Percentiles rank a stretch among this genome's conserved stretches.
phyloP scores from a whole-genome alignment of 2,888 invertebrate genomes.

The Hypsopygia costalis region DNA sequence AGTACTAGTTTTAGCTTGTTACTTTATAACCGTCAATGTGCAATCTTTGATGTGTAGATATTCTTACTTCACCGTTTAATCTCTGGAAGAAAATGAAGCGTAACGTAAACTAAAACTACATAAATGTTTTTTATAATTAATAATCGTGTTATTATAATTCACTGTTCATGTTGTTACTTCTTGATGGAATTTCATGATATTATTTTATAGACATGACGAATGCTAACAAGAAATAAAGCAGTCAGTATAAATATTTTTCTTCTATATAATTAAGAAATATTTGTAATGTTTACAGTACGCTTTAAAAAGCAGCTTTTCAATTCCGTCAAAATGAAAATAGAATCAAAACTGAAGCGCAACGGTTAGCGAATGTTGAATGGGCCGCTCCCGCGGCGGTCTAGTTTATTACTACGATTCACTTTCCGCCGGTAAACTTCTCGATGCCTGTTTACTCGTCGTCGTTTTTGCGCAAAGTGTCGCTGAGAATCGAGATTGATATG shows the following conservation, averaged over 20 bases:
- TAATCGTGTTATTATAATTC: neutral
- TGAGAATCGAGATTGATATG: constrained; percentile 1
- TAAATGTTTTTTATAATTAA: neutral
- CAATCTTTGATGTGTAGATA: neutral
- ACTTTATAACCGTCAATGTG: constrained; percentile 10
- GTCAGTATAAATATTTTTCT: too few relatives aligned
- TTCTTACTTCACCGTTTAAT: neutral
- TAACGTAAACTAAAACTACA: constrained; percentile 2
- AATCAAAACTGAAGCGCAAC: constrained; percentile 10
- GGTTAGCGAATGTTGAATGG: constrained; percentile 10
- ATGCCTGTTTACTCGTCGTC: constrained; percentile 8
- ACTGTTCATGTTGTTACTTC: too few relatives aligned
- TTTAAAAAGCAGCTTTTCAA: neutral
- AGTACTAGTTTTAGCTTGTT: constrained; percentile 20
- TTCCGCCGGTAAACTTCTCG: constrained; percentile 10
- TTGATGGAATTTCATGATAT: too few relatives aligned
- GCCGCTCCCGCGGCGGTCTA: constrained; percentile 9
- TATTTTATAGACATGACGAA: too few relatives aligned
- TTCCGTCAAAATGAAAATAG: constrained; percentile 13
- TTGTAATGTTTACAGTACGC: constrained; percentile 7
- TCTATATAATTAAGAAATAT: too few relatives aligned
- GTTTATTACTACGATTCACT: constrained; percentile 13
- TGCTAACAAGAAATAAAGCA: too few relatives aligned
- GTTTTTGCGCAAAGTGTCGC: constrained; percentile 3
- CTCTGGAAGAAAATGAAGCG: constrained; percentile 6